Evolutionary conservation across 2,113 vertebrate species (phyloP), one percentile per base, ranked within the genome.

Genomic region (Paedocypris sp.): DNA sequence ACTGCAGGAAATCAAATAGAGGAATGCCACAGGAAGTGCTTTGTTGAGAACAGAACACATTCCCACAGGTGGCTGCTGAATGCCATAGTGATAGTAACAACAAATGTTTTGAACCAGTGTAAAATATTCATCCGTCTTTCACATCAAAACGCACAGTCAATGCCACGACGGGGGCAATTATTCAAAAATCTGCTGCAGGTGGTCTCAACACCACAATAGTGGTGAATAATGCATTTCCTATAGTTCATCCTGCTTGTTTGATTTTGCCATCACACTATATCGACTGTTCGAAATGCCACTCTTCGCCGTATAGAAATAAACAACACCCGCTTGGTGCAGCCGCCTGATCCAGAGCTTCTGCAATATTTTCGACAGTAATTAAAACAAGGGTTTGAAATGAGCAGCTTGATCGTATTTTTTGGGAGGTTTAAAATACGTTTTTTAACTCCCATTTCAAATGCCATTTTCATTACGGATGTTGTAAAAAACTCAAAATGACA

Each of bases 11-110:
- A 80, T 83, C 73, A 78, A 81, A 80, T 67, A 60, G 59, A 29
- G 65, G 73, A 80, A 80, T 82, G 80, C 79, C 75, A 79, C 62
- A 71, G 77, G 69, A 80, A 79, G 73, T 76, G 59, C 75, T 80
- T 72, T 73, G 69, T 69, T 73, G 54, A 76, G 66, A 71, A 60
- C 57, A 76, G 66, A 71, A 60, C 66, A 60, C 60, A 52, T 68
- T 73, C 75, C 72, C 74, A 67, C 64, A 70, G 60, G 80, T 78
- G 76, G 73, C 63, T 25, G 49, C 63, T 69, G 59, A n/a, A 70
- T 66, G 72, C 68, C 67, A 74, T 76, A 70, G 66, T 71, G 72
- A 78, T 79, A 71, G 67, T 79, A 78, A 82, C 73, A 71, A 76
- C 62, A 47, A n/a, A 50, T 6, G 31, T 59, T 42, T 28, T 38